These are phyloP conservation scores for Carapus acus DNA, from an alignment of 2,797 vertebrate species.

Conservation along the genomic window DNA sequence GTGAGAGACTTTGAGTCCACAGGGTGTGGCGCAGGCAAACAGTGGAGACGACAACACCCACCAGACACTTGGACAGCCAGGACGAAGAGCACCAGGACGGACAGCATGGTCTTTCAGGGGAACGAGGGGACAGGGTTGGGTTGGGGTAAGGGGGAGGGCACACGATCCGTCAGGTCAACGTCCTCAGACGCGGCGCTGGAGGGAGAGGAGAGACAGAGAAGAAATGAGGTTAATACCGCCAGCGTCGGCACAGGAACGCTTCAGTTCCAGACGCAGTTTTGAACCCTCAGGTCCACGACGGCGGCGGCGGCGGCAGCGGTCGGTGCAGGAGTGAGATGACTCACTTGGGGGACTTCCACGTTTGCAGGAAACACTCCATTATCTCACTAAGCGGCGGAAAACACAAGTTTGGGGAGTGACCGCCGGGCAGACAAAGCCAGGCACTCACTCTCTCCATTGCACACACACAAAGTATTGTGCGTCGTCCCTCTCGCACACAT, in stretches of 20 bases:
- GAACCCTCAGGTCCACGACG: constrained; percentile 34
- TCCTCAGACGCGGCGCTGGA: constrained; percentile 58
- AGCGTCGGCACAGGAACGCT: background rate
- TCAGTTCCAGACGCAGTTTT: too few relatives aligned
- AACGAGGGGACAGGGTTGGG: constrained; percentile 25
- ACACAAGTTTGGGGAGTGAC: constrained; percentile 30
- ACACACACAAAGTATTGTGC: too few relatives aligned
- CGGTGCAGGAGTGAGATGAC: constrained; percentile 35
- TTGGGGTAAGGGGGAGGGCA: too few relatives aligned
- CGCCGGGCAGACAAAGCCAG: constrained; percentile 35
- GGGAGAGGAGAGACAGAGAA: constrained; percentile 22
- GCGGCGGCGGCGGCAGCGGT: constrained; percentile 24
- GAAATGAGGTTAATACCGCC: background rate
- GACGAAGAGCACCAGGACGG: constrained; percentile 62
- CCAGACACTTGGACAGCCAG: constrained; percentile 63
- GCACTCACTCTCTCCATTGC: constrained; percentile 17
- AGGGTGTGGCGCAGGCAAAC: too few relatives aligned
- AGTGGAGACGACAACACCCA: too few relatives aligned
- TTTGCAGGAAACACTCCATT: constrained; percentile 50
- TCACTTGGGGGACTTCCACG: constrained; percentile 47
- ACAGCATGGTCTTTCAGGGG: constrained; percentile 61
- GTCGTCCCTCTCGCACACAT: constrained; percentile 24
- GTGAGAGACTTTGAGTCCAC: too few relatives aligned
- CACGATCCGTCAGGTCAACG: constrained; percentile 32
- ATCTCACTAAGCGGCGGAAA: constrained; percentile 31